A percentile compares a stretch with the other conserved stretches of the same genome.
Conservation (phyloP, 2,797 vertebrate genomes). For the Pangasius krempfi region DNA sequence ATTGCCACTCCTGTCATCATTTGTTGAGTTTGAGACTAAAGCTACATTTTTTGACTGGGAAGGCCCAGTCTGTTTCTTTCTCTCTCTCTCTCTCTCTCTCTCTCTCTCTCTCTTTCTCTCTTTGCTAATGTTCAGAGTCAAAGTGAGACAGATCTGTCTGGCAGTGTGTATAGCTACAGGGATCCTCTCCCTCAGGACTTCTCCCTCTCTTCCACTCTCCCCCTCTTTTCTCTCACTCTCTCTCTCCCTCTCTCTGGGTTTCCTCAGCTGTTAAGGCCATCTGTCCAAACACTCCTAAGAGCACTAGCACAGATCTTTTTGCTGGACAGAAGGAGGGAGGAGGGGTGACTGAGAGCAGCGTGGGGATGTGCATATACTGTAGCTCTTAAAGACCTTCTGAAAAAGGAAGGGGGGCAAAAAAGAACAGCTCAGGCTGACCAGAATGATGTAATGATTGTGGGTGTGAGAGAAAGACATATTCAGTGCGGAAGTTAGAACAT, state of each 20-base stretch:
- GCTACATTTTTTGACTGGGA: not conserved
- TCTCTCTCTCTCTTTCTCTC: not conserved
- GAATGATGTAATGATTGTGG: constrained; percentile 31
- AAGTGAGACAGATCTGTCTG: constrained; percentile 31
- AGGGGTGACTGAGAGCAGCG: constrained; percentile 49
- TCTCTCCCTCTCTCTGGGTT: constrained; percentile 61
- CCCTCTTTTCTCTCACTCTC: constrained; percentile 36
- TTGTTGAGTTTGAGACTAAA: not conserved
- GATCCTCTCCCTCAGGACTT: constrained; percentile 39
- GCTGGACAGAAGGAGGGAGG: constrained; percentile 57
- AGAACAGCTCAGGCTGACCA: not conserved
- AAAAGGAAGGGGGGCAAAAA: constrained; percentile 48
- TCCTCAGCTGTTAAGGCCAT: constrained; percentile 80
- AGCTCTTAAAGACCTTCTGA: constrained; percentile 49
- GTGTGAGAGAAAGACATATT: constrained; percentile 7
- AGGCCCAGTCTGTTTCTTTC: not conserved
- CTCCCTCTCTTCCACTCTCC: not conserved
- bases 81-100: not conserved
- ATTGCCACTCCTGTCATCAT: not conserved
- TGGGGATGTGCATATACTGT: constrained; percentile 31
- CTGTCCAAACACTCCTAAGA: constrained; percentile 76
- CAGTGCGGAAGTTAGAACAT: not conserved
- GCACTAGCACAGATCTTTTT: constrained; percentile 55
- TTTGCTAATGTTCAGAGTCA: constrained; percentile 6
- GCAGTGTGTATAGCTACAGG: constrained; percentile 24